Conservation (phyloP, 2,113 vertebrate species). For the Varanus komodoensis region DNA sequence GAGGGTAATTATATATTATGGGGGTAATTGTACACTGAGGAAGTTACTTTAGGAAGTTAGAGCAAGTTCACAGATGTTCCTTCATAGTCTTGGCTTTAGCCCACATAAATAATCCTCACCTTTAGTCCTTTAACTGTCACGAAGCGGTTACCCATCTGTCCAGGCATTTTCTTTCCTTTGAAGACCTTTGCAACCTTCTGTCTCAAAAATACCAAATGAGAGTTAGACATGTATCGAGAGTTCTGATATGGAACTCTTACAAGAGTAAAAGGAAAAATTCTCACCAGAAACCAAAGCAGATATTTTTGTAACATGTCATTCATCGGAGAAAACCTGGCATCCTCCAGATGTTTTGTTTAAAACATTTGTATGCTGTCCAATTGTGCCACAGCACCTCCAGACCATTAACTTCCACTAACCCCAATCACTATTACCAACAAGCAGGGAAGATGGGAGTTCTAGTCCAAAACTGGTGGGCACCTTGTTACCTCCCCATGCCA, state of each 20-base stretch:
- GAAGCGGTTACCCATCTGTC: slow-evolving; percentile 88
- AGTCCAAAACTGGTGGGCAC: no score
- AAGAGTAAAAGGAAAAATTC: not conserved
- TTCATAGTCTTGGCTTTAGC: slow-evolving; percentile 82
- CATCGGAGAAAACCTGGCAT: no score
- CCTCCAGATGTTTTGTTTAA: not conserved
- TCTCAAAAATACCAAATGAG: slow-evolving; percentile 37
- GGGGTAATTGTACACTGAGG: no score
- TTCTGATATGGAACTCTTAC: not conserved
- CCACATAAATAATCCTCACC: slow-evolving; percentile 79
- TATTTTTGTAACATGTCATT: not conserved
- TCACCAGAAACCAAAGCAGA: not conserved
- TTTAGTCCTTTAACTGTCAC: slow-evolving; percentile 87
- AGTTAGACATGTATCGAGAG: not conserved
- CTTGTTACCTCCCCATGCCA: no score
- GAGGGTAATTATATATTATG: not conserved
- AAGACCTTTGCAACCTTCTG: slow-evolving; percentile 91
- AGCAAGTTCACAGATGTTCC: not conserved
- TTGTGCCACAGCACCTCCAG: no score
- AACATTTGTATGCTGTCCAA: no score
- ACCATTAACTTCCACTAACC: not conserved
- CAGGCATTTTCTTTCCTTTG: slow-evolving; percentile 96
- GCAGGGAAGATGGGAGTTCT: no score
- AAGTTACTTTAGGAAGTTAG: not conserved
- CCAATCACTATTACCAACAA: no score